A percentile compares a stretch with the other conserved stretches of the same genome.
Evolutionary conservation across 2,113 vertebrate species (phyloP).

Genomic region (Actenoides hombroni): DNA sequence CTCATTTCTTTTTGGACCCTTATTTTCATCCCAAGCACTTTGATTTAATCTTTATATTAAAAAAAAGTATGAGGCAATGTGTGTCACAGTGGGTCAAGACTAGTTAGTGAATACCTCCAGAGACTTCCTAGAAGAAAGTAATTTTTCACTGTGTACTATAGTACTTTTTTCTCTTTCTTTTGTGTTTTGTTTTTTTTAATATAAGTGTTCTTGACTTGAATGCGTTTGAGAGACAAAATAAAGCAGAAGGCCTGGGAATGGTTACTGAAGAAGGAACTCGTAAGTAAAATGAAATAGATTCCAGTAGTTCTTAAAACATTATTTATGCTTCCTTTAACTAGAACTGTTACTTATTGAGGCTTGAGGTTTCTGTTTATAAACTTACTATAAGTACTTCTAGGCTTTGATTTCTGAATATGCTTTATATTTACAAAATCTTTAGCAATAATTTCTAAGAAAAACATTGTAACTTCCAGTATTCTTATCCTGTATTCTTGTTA

Average conservation of each 20-base stretch:
- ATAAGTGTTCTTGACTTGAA: conserved; percentile 95
- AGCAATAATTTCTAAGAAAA: conserved; percentile 42
- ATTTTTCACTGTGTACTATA: neutral
- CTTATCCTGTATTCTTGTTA: conserved; percentile 84
- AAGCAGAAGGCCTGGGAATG: conserved; percentile 98
- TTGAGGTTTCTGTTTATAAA: conserved; percentile 7
- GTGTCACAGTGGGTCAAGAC: neutral
- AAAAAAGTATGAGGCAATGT: neutral
- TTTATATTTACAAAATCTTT: conserved; percentile 24
- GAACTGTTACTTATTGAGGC: neutral
- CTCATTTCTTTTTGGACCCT: neutral
- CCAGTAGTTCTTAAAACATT: conserved; percentile 10
- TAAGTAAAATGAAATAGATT: conserved; percentile 78
- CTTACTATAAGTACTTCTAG: neutral
- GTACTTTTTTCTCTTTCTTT: neutral
- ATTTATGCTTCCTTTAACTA: conserved; percentile 1
- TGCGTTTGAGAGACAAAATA: conserved; percentile 98
- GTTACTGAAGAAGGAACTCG: conserved; percentile 98
- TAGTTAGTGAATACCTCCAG: neutral
- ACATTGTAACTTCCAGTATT: conserved; percentile 75
- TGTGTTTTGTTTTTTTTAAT: neutral
- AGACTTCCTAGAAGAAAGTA: neutral
- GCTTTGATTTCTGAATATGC: neutral
- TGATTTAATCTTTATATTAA: neutral
- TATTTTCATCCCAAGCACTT: neutral